These are phyloP conservation scores for Atethmia centrago DNA, from an alignment of 2,888 invertebrate species.

Conservation along the genomic window DNA sequence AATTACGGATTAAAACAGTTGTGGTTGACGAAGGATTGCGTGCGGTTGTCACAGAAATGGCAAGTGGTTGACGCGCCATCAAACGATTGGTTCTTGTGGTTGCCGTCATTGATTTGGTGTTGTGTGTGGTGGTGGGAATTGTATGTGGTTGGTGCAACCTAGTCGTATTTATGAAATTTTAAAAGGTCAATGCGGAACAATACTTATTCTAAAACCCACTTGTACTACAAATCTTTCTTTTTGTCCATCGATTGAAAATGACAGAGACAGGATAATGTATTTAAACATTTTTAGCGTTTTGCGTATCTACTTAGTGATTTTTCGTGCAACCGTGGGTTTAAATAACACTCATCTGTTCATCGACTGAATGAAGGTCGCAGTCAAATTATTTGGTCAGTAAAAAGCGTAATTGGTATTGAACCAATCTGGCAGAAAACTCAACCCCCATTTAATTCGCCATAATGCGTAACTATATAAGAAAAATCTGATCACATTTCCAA, in stretches of 20 bases:
- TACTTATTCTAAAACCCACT: no score
- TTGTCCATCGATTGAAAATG: neutral
- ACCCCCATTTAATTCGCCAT: neutral
- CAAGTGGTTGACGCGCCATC: conserved; percentile 60
- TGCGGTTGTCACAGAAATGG: conserved; percentile 64
- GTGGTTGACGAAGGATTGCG: conserved; percentile 64
- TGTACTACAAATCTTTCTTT: neutral
- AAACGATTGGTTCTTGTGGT: conserved; percentile 52
- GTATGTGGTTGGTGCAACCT: conserved; percentile 9
- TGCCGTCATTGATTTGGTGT: conserved; percentile 47
- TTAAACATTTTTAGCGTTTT: neutral
- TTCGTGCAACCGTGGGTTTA: neutral
- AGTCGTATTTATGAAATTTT: neutral
- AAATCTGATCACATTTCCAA: neutral
- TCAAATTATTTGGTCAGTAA: neutral
- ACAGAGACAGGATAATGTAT: no score
- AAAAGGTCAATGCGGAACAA: neutral
- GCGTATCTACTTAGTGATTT: neutral
- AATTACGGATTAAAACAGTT: conserved; percentile 70
- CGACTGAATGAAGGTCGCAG: no score
- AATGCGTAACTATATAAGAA: neutral
- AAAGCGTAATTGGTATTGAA: neutral
- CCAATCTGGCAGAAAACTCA: neutral
- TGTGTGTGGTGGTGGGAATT: conserved; percentile 29
- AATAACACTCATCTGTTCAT: neutral